Conservation (phyloP, 2,797 vertebrate species). For the Gymnopithys bicolor region DNA sequence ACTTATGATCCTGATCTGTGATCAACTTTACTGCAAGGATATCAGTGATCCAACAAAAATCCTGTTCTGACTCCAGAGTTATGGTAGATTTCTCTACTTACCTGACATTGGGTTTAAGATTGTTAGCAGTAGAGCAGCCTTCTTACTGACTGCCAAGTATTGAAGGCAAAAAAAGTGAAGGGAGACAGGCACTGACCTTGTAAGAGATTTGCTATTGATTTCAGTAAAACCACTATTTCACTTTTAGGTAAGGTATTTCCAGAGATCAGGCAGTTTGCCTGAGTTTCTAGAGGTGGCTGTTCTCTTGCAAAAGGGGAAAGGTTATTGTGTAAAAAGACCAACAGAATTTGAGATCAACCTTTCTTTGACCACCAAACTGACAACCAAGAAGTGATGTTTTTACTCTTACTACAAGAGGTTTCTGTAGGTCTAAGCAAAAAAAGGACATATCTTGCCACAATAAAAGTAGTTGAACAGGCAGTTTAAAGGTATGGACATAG, state of each 20-base stretch:
- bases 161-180: not conserved
- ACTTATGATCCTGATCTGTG: not conserved
- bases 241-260: not conserved
- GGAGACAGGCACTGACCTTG: not conserved
- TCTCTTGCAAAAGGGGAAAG: not conserved
- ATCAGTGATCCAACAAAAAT: not conserved
- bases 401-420: not conserved
- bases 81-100: not conserved
- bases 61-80: not conserved
- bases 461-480: not conserved
- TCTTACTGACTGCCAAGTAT: not conserved
- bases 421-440: not conserved
- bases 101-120: not conserved
- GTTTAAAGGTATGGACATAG: not conserved
- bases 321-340: not conserved
- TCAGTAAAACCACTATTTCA: not conserved
- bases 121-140: not conserved
- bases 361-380: not conserved
- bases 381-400: not conserved
- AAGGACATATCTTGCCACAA: not conserved
- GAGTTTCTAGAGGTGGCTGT: not conserved
- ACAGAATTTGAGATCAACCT: not conserved
- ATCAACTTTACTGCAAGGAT: not conserved
- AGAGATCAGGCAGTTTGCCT: not conserved
- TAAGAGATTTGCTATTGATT: not conserved